A percentile compares a stretch with the other conserved stretches of the same genome.
These are phyloP conservation scores for Rutpela maculata DNA, from an alignment of 2,888 invertebrate species.

Conservation along the genomic window DNA sequence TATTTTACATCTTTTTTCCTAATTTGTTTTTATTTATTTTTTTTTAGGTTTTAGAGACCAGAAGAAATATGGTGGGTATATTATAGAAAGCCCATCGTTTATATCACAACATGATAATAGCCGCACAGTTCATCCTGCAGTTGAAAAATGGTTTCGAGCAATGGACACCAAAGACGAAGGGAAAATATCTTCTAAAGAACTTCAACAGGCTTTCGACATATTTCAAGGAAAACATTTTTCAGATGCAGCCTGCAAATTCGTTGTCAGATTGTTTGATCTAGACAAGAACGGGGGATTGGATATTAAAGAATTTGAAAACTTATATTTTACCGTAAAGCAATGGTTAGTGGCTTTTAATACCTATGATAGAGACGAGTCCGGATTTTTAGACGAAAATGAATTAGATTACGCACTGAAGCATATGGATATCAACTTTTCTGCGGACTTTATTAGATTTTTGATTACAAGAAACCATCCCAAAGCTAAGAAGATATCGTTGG, in stretches of 20 bases:
- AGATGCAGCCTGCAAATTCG: constrained; percentile 68
- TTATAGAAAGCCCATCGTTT: constrained; percentile 43
- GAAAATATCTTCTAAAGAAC: constrained; percentile 66
- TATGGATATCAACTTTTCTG: constrained; percentile 67
- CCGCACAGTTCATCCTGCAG: constrained; percentile 59
- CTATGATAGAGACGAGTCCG: constrained; percentile 65
- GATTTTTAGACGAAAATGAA: constrained; percentile 66
- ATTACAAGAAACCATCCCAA: constrained; percentile 65
- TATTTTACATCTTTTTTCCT: too few species aligned
- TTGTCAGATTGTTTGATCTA: constrained; percentile 69
- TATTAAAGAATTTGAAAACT: constrained; percentile 67
- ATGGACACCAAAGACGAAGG: constrained; percentile 65
- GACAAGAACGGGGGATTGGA: constrained; percentile 69
- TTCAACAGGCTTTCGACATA: constrained; percentile 68
- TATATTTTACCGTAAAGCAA: constrained; percentile 69
- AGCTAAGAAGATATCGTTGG: constrained; percentile 67
- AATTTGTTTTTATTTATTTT: background rate
- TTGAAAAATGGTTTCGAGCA: constrained; percentile 66
- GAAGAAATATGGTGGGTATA: constrained; percentile 33
- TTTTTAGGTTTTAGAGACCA: constrained; percentile 29
- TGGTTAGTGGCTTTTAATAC: constrained; percentile 69
- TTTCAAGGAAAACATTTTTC: constrained; percentile 69
- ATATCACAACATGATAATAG: constrained; percentile 22
- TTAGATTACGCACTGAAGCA: constrained; percentile 66
- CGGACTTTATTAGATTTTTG: constrained; percentile 67